Evolutionary conservation across 2,888 invertebrate genomes (phyloP).

Genomic region (Xestia sexstrigata): DNA sequence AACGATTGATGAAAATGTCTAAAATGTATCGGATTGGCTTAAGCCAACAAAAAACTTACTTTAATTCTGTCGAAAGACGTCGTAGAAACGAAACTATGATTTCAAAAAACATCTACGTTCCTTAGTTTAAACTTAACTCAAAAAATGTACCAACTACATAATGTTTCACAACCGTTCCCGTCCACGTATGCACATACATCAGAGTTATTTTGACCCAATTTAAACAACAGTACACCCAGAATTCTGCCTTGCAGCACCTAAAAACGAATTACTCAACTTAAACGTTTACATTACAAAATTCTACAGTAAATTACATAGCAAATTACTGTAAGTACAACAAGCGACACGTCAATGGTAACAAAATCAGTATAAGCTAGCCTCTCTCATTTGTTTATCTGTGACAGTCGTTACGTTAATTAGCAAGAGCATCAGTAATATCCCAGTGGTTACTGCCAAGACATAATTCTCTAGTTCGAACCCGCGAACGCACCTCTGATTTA

Average conservation of each 20-base stretch:
- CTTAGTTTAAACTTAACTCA: neutral
- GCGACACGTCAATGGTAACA: neutral
- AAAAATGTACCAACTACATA: neutral
- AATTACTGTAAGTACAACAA: constrained; percentile 32
- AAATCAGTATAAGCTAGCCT: neutral
- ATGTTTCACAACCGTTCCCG: neutral
- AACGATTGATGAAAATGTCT: neutral
- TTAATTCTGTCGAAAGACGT: neutral
- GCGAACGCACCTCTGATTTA: too few species aligned
- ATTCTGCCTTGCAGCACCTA: constrained; percentile 21
- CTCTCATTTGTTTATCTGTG: neutral
- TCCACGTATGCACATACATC: constrained; percentile 17
- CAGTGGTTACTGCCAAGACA: too few species aligned
- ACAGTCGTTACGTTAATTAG: neutral
- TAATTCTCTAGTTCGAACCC: too few species aligned
- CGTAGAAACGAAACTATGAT: neutral
- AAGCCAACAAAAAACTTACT: neutral
- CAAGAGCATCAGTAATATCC: too few species aligned
- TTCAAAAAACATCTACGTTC: neutral
- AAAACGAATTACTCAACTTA: constrained; percentile 55
- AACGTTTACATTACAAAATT: constrained; percentile 55
- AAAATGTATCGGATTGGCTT: neutral
- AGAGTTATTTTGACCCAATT: constrained; percentile 37
- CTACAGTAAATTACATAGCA: constrained; percentile 57
- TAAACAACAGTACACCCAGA: constrained; percentile 16